Evolutionary conservation across 2,797 vertebrate species (phyloP).

Genomic region (Tauraco hartlaubi): DNA sequence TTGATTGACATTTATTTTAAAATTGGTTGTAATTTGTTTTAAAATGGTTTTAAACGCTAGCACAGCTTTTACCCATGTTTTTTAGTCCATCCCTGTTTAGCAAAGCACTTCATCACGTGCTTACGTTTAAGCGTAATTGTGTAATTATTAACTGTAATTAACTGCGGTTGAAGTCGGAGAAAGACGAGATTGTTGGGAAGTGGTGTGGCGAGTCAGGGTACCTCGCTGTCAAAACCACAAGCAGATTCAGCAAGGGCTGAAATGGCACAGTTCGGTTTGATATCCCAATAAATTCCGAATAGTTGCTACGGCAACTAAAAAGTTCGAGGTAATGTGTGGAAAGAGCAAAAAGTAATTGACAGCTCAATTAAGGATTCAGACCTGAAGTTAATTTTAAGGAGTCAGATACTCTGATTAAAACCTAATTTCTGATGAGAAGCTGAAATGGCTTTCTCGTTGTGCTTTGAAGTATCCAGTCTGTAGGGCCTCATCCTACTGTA

Average conservation of each 20-base stretch:
- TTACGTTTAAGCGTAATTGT: not conserved
- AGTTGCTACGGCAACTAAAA: conserved; percentile 76
- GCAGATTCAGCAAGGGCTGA: conserved; percentile 49
- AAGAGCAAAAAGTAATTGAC: conserved; percentile 53
- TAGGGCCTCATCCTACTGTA: not conserved
- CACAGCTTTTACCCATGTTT: not conserved
- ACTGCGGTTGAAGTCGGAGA: not conserved
- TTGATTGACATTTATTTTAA: not conserved
- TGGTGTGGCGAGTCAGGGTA: not conserved
- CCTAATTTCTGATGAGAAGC: conserved; percentile 39
- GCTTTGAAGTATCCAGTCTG: not conserved
- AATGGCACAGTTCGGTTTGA: conserved; percentile 69
- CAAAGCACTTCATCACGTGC: conserved; percentile 1
- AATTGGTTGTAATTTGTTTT: not conserved
- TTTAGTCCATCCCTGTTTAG: not conserved
- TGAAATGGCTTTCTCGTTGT: conserved; percentile 18
- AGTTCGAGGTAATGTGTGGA: conserved; percentile 47
- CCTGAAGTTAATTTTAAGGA: conserved; percentile 50
- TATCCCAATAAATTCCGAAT: conserved; percentile 73
- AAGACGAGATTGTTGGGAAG: not conserved
- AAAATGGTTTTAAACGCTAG: too few species aligned
- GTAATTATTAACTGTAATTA: not conserved
- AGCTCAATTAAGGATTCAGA: conserved; percentile 54
- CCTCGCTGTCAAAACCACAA: conserved; percentile 29
- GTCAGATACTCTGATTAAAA: conserved; percentile 44